phyloP scores from a whole-genome alignment of 2,888 invertebrate genomes.

The Anthrax anthrax region DNA sequence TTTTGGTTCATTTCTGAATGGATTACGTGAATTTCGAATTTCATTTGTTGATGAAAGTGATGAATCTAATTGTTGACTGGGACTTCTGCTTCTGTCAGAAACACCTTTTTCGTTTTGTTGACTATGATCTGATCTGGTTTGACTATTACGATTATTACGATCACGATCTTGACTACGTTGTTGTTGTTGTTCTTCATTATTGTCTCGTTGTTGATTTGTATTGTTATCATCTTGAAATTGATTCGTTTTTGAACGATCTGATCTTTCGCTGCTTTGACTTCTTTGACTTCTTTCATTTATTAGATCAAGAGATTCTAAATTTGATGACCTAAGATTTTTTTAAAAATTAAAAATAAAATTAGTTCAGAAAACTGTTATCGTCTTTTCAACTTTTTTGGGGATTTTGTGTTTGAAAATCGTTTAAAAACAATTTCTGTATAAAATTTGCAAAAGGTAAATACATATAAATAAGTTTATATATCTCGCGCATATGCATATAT shows the following conservation, averaged over 20 bases:
- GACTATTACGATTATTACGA: neutral
- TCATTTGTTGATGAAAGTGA: neutral
- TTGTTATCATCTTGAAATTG: constrained; percentile 3
- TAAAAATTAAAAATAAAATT: no score
- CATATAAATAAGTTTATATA: no score
- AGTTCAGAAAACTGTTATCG: no score
- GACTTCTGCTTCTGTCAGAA: constrained; percentile 5
- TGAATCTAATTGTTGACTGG: neutral
- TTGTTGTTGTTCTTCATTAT: neutral
- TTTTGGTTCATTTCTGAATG: constrained; percentile 2
- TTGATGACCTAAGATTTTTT: constrained; percentile 1
- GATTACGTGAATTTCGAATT: constrained; percentile 2
- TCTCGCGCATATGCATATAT: no score
- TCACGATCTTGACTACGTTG: constrained; percentile 2
- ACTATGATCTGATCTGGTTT: neutral
- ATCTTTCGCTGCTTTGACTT: constrained; percentile 2
- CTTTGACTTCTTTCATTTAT: constrained; percentile 1
- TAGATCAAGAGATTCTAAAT: neutral
- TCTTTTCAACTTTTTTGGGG: no score
- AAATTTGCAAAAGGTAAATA: no score
- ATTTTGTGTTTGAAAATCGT: no score
- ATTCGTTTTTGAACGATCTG: neutral
- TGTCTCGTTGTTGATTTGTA: neutral
- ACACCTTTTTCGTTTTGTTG: neutral
- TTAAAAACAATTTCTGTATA: no score